Percentiles rank a stretch among this genome's conserved stretches.
These are phyloP conservation scores for Leptobrachium leishanense DNA, from an alignment of 2,113 vertebrate species.

Conservation along the genomic window DNA sequence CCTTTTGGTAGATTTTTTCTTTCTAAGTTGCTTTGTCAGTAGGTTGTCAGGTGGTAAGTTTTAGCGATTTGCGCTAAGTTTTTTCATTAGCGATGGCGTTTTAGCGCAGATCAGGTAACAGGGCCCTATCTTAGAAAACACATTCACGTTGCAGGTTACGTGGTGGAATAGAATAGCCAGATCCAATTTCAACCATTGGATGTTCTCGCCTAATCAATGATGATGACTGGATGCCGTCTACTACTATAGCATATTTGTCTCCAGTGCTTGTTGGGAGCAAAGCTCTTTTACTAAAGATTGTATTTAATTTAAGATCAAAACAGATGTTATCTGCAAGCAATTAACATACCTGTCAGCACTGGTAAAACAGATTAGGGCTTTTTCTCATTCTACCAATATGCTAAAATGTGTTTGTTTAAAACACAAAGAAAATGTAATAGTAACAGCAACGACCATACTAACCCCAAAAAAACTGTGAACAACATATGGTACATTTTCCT, in stretches of 20 bases:
- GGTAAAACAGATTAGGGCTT: slow-evolving; percentile 31
- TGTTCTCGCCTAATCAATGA: not conserved
- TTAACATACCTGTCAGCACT: slow-evolving; percentile 45
- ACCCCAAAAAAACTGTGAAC: not conserved
- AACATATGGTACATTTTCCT: not conserved
- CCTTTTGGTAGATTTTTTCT: no score
- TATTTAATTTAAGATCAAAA: slow-evolving; percentile 13
- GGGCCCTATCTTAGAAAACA: no score
- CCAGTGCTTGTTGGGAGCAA: not conserved
- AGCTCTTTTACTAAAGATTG: slow-evolving; percentile 24
- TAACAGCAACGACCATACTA: slow-evolving; percentile 22
- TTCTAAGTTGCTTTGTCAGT: no score
- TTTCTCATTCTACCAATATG: slow-evolving; percentile 22
- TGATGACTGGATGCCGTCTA: slow-evolving; percentile 17
- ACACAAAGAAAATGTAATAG: slow-evolving; percentile 22
- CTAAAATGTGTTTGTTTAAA: slow-evolving; percentile 36
- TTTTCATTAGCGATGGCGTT: no score
- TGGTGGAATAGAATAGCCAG: not conserved
- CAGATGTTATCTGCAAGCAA: slow-evolving; percentile 49
- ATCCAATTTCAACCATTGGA: slow-evolving; percentile 31
- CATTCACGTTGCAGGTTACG: no score
- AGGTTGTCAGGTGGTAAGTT: no score
- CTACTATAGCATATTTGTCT: slow-evolving; percentile 22
- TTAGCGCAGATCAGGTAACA: no score
- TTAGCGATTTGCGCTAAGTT: no score